phyloP scores from a whole-genome alignment of 2,113 vertebrate species.

The Urocitellus parryii region DNA sequence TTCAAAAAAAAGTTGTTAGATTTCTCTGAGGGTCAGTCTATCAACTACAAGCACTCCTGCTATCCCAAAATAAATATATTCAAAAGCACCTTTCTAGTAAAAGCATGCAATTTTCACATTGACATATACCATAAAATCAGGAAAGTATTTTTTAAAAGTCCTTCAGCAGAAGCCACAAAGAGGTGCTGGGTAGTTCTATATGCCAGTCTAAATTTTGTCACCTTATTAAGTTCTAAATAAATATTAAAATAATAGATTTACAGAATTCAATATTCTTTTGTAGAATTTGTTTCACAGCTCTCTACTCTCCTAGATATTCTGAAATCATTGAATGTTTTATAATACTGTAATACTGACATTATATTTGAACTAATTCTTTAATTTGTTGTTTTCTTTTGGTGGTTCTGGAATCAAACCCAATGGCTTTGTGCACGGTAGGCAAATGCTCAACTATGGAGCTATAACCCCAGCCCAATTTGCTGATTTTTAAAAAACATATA shows the following conservation, averaged over 20 bases:
- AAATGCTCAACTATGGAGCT: no score
- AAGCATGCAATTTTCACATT: constrained; percentile 26
- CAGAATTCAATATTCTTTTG: neutral
- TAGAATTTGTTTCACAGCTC: neutral
- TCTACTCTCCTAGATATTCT: neutral
- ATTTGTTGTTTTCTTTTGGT: no score
- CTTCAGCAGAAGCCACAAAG: neutral
- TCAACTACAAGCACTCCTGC: neutral
- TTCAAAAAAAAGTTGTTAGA: neutral
- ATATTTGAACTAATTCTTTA: neutral
- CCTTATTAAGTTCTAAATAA: neutral
- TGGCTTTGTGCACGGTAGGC: no score
- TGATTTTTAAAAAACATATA: neutral
- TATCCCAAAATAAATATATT: neutral
- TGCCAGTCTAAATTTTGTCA: neutral
- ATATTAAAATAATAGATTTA: constrained; percentile 14
- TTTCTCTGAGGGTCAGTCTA: constrained; percentile 7
- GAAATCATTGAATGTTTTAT: neutral
- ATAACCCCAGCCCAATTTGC: no score
- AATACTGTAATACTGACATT: neutral
- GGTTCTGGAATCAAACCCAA: no score
- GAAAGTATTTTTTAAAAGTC: neutral
- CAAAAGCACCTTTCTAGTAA: neutral
- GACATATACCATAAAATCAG: constrained; percentile 45
- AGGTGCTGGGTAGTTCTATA: neutral